These are phyloP conservation scores for Epinotia ramella DNA, from an alignment of 2,888 invertebrate genomes.

Conservation along the genomic window DNA sequence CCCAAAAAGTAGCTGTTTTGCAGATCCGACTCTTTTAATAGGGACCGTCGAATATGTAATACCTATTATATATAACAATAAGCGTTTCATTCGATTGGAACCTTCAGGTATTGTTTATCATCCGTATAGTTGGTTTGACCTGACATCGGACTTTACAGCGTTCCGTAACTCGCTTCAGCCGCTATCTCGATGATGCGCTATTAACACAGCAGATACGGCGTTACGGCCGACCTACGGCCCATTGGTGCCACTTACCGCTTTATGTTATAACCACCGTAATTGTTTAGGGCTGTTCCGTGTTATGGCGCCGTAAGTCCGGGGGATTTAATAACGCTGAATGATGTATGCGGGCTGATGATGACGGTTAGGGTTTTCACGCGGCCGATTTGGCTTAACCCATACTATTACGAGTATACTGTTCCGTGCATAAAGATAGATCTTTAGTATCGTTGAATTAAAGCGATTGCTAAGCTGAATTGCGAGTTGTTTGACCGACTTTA, in stretches of 20 bases:
- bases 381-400: constrained; percentile 23
- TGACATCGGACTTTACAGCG: constrained; percentile 9
- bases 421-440: no score
- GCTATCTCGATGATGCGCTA: constrained; percentile 79
- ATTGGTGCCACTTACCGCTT: constrained; percentile 68
- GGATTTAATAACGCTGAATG: constrained; percentile 59
- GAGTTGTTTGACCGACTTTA: no score
- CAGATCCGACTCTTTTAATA: no score
- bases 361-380: constrained; percentile 26
- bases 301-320: constrained; percentile 64
- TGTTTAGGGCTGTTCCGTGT: constrained; percentile 77
- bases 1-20: no score
- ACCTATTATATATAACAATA: no score
- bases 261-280: constrained; percentile 71
- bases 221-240: constrained; percentile 43
- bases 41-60: no score
- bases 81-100: no score
- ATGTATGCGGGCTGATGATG: constrained; percentile 47
- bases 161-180: constrained; percentile 25
- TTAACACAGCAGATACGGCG: constrained; percentile 77
- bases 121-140: neutral
- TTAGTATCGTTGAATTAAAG: no score
- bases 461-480: no score
- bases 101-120: no score
- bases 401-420: no score